A percentile compares a stretch with the other conserved stretches of the same genome.
phyloP scores from a whole-genome alignment of 2,113 vertebrate genomes.

The Psilopogon haemacephalus region DNA sequence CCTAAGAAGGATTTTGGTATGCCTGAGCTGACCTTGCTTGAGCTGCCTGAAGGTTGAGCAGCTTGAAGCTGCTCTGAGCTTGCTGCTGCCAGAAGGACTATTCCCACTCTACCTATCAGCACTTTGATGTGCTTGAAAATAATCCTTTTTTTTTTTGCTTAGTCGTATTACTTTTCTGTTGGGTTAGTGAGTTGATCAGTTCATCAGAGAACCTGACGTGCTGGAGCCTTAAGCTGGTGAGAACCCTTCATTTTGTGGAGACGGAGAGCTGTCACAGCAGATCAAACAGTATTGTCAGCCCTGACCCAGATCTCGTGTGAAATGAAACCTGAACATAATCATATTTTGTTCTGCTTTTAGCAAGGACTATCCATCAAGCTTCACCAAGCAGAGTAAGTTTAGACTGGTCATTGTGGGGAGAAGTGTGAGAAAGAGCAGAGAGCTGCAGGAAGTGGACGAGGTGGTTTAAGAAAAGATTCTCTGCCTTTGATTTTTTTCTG shows the following conservation, averaged over 20 bases:
- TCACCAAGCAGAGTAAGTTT: background rate
- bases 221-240: fast-evolving
- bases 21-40: background rate
- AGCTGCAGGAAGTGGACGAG: background rate
- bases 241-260: background rate
- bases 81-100: background rate
- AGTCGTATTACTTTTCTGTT: background rate
- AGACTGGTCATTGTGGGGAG: background rate
- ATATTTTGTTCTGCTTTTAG: constrained; percentile 20
- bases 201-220: background rate
- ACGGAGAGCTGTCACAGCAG: background rate
- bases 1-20: background rate
- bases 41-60: no score
- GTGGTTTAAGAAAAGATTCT: background rate
- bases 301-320: background rate
- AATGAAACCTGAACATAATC: background rate
- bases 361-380: background rate
- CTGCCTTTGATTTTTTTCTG: background rate
- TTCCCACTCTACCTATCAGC: background rate
- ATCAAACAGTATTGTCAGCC: background rate
- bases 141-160: background rate
- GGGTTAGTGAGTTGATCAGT: background rate
- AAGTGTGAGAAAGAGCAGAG: background rate
- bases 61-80: no score
- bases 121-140: background rate